A percentile compares a stretch with the other conserved stretches of the same genome.
Conservation (phyloP, 1,140 invertebrate genomes). For the Phthorimaea operculella region DNA sequence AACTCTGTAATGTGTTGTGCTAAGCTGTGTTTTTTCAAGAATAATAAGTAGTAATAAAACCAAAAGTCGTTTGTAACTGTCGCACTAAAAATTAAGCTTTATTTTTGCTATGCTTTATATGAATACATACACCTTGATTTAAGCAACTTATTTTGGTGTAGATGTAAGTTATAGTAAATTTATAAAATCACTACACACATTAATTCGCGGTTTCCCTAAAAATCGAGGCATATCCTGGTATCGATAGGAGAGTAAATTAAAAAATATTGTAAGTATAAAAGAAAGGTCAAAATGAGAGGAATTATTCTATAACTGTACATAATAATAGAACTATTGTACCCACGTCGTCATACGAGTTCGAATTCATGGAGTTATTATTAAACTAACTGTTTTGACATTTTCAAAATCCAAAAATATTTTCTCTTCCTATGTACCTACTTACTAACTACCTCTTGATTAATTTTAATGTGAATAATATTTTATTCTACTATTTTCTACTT, state of each 20-base stretch:
- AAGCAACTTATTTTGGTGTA: no score
- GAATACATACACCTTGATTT: no score
- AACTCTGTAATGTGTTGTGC: no score
- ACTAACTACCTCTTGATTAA: slow-evolving; percentile 44
- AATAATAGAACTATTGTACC: slow-evolving; percentile 30
- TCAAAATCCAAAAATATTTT: slow-evolving; percentile 15
- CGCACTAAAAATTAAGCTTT: no score
- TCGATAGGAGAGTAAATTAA: slow-evolving; percentile 36
- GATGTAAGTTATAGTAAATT: no score
- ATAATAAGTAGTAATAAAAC: no score
- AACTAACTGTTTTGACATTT: no score
- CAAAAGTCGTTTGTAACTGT: no score
- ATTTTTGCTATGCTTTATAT: no score
- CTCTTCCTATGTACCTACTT: slow-evolving; percentile 21
- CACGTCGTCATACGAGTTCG: background rate
- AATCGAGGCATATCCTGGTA: slow-evolving; percentile 44
- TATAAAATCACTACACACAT: no score
- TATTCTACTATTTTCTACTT: background rate
- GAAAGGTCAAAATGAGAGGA: slow-evolving; percentile 65
- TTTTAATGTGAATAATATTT: background rate
- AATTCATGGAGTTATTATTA: background rate
- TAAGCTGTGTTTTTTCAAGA: no score
- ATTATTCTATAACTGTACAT: slow-evolving; percentile 60
- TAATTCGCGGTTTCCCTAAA: background rate
- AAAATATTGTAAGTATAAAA: slow-evolving; percentile 53